phyloP scores from a whole-genome alignment of 2,888 invertebrate genomes.

The Diachrysia chrysitis region DNA sequence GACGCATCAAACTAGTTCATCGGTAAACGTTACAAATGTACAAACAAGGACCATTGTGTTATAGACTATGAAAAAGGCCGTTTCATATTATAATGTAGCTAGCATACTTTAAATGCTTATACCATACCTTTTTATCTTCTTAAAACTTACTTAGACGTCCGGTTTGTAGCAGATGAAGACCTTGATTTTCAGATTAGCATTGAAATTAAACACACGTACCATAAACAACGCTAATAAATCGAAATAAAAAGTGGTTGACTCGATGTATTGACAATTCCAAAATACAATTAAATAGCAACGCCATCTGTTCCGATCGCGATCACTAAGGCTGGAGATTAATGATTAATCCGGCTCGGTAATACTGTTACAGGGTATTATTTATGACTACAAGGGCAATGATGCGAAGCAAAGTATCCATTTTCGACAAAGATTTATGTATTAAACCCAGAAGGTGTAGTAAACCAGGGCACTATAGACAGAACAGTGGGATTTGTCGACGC shows the following conservation, averaged over 20 bases:
- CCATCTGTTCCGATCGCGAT: slow-evolving; percentile 52
- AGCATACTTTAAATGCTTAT: not conserved
- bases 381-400: slow-evolving; percentile 65
- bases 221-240: slow-evolving; percentile 49
- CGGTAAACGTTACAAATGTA: slow-evolving; percentile 12
- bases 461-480: slow-evolving; percentile 68
- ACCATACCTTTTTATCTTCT: not conserved
- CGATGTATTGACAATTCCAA: slow-evolving; percentile 51
- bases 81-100: not conserved
- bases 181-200: slow-evolving; percentile 36
- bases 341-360: slow-evolving; percentile 56
- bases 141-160: not conserved
- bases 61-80: not conserved
- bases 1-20: slow-evolving; percentile 28
- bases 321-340: slow-evolving; percentile 58
- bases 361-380: slow-evolving; percentile 66
- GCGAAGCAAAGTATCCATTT: slow-evolving; percentile 71
- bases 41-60: not conserved
- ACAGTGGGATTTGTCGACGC: slow-evolving; percentile 72
- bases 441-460: slow-evolving; percentile 73
- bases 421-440: slow-evolving; percentile 77
- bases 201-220: slow-evolving; percentile 37
- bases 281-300: slow-evolving; percentile 58
- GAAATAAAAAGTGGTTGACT: slow-evolving; percentile 50
- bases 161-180: not conserved